These are phyloP conservation scores for Acleris holmiana DNA, from an alignment of 2,888 invertebrate genomes.

Conservation along the genomic window DNA sequence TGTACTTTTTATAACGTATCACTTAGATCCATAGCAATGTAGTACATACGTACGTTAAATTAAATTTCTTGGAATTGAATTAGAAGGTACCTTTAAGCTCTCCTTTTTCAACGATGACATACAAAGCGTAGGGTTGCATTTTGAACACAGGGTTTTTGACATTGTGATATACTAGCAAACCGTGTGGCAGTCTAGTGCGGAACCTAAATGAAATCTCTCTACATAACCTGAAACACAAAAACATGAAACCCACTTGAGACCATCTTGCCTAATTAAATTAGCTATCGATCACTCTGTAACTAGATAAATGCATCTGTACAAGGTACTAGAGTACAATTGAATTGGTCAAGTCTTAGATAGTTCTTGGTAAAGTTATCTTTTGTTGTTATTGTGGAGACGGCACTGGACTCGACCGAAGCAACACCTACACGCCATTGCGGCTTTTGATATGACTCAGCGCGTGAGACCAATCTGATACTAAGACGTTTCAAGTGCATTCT, in stretches of 20 bases:
- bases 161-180: constrained; percentile 94
- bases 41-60: too few species aligned
- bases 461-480: not conserved
- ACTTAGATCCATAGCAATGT: not conserved
- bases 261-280: too few species aligned
- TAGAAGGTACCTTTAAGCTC: constrained; percentile 87
- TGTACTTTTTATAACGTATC: not conserved
- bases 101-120: constrained; percentile 96
- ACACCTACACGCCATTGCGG: not conserved
- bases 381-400: not conserved
- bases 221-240: constrained; percentile 86
- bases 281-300: too few species aligned
- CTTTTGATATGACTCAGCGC: not conserved
- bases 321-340: too few species aligned
- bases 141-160: constrained; percentile 93
- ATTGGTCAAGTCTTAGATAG: too few species aligned
- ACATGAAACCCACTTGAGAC: too few species aligned
- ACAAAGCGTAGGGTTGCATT: constrained; percentile 94
- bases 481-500: not conserved
- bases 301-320: too few species aligned
- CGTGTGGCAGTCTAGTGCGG: constrained; percentile 94
- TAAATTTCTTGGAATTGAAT: too few species aligned
- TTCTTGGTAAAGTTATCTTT: too few species aligned
- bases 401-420: not conserved
- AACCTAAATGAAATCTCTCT: constrained; percentile 95